Base-by-base conservation (phyloP, 2,113 vertebrate species). In the Picathartes gymnocephalus region DNA sequence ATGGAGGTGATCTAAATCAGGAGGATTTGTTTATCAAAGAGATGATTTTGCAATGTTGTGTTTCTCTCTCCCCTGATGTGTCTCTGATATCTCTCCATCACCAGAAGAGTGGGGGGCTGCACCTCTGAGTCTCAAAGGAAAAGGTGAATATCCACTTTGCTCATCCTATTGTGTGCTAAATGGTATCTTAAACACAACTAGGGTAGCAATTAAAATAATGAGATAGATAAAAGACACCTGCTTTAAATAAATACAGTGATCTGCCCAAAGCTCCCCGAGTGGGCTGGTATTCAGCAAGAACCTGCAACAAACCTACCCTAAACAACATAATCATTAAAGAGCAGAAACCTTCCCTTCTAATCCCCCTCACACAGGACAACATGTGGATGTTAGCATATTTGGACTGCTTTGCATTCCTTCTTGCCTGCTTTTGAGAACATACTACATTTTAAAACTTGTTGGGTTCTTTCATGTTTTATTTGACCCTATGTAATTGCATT, bases 401-500 rank as follows among this genome's bases (percentile, higher is more conserved):
- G 97, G 94, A 98, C 99, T 99, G 98, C 99, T 99, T 99, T 98
- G 98, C 99, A 99, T 99, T 99, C 99, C 98, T 99, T 97, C 98
- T 98, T 98, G 98, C 98, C 97, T 97, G 98, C 98, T 98, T 97
- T 97, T 97, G 98, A 99, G 98, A 98, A 98, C 98, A 98, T 98
- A 98, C 98, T 99, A 98, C 98, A 98, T 99, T 99, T 99, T 99
- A 99, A 99, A 99, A 99, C 98, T 99, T 98, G 99, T 98, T 99
- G 98, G 98, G 97, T 97, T 98, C 99, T 99, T 99, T 99, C 98
- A 99, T 99, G 99, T 99, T 99, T 99, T 99, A 99, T 99, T 99
- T 99, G 98, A 99, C 99, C 99, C 99, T 99, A 99, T 99, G 99
- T 99, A 99, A 99, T 99, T 99, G 98, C 99, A 99, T 99, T 99